Evolutionary conservation across 2,888 invertebrate species (phyloP), one percentile per base, ranked within the genome.

Genomic region (Cosmia trapezina): DNA sequence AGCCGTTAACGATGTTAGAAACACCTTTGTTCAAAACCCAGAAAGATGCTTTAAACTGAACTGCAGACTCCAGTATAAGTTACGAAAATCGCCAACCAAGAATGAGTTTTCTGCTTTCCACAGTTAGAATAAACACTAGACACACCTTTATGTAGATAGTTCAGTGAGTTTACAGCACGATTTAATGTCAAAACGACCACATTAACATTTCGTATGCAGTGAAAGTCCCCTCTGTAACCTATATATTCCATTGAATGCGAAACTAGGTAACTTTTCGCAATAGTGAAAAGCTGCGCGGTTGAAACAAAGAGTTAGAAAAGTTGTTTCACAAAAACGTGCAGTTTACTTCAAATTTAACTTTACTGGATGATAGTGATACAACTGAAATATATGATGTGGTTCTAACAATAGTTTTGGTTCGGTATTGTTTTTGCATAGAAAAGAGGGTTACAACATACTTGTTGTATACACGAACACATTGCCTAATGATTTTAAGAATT

Each of bases 121-220:
- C 56, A 59, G 60, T 80, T 37, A 51, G 33, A 66, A 77, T 73
- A 73, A 73, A 73, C 53, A 70, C 77, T 51, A 66, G 43, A 79
- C 67, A 78, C 66, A 75, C 59, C 80, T 72, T 62, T 63, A 77
- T 73, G 72, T 78, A 56, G 47, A 81, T 78, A 78, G 78, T 80
- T 81, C 66, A 78, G 70, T 64, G 70, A 82, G 80, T 82, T 82
- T 78, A 78, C 70, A 78, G 68, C 68, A 74, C 80, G 74, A 82
- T 82, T 81, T 81, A 78, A 81, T 82, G 80, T 81, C 80, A 78
- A 82, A 81, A 82, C 80, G 82, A 78, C 82, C 80, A 82, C 80
- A 81, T 81, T 81, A 81, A 81, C 80, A 81, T 81, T 81, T 78
- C 82, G 80, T 78, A 82, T 81, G 82, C 80, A 78, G 75, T 70